Conservation (phyloP, 2,113 vertebrate genomes). For the Acinonyx jubatus region DNA sequence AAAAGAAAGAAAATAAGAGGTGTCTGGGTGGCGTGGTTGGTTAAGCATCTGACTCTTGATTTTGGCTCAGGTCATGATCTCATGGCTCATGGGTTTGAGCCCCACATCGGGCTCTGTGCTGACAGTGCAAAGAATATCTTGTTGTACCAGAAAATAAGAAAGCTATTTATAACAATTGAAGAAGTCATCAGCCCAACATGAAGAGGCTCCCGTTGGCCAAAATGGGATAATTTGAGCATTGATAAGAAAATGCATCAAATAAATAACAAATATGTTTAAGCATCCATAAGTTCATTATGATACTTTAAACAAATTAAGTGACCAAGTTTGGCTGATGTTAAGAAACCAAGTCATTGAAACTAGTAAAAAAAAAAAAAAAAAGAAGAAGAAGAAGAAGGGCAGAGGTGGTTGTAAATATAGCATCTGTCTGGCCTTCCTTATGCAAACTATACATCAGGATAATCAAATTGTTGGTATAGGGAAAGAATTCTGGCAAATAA, state of each 20-base stretch:
- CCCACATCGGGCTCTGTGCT: too few relatives aligned
- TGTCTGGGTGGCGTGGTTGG: too few relatives aligned
- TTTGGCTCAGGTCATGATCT: too few relatives aligned
- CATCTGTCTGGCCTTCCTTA: background rate
- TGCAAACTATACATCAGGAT: background rate
- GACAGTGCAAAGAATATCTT: background rate
- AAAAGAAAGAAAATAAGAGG: background rate
- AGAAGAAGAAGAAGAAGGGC: fast-evolving
- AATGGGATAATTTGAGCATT: background rate
- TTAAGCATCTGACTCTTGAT: too few relatives aligned
- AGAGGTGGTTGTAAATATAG: background rate
- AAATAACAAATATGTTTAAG: background rate
- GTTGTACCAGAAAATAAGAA: background rate
- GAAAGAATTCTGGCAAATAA: background rate
- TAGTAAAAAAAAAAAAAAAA: background rate
- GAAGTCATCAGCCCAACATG: background rate
- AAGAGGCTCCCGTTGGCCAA: background rate
- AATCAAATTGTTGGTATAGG: background rate
- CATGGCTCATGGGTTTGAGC: too few relatives aligned
- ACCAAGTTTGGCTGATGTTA: background rate
- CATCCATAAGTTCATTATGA: background rate
- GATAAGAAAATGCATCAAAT: background rate
- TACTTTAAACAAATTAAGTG: background rate
- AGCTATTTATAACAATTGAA: background rate
- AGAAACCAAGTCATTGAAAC: background rate